A percentile compares a stretch with the other conserved stretches of the same genome.
These are phyloP conservation scores for Metaphire vulgaris DNA, from an alignment of 1,140 invertebrate genomes.

Conservation along the genomic window DNA sequence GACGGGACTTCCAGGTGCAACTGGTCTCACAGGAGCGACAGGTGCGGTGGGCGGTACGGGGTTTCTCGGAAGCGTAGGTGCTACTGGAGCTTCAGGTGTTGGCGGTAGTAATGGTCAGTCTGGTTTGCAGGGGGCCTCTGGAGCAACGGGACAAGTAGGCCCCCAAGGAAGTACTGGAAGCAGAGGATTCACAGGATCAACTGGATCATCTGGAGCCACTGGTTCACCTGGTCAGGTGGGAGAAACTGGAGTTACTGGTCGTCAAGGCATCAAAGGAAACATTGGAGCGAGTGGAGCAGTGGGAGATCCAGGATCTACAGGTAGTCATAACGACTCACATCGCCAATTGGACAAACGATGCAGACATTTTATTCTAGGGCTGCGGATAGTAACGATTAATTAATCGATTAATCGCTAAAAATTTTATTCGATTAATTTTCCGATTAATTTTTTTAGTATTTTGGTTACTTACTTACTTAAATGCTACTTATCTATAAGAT, in stretches of 20 bases:
- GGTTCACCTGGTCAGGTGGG: not conserved
- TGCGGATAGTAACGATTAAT: too few relatives aligned
- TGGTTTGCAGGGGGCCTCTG: not conserved
- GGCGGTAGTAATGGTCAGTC: not conserved
- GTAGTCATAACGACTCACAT: not conserved
- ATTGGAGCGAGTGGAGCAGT: not conserved
- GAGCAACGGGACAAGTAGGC: not conserved
- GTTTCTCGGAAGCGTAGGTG: not conserved
- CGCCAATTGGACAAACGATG: slow-evolving; percentile 20
- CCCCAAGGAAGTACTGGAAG: not conserved
- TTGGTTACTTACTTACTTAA: too few relatives aligned
- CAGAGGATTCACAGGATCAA: not conserved
- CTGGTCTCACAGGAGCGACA: not conserved
- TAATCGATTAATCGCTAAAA: too few relatives aligned
- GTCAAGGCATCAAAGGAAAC: slow-evolving; percentile 3
- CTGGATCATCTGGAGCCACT: not conserved
- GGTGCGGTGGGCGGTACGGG: slow-evolving; percentile 1
- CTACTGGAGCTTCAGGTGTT: not conserved
- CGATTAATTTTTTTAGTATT: too few relatives aligned
- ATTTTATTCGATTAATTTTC: too few relatives aligned
- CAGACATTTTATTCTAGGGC: too few relatives aligned
- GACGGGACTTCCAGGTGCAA: not conserved
- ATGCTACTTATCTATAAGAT: too few relatives aligned
- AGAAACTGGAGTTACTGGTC: not conserved
- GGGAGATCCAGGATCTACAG: slow-evolving; percentile 7